Percentiles rank a stretch among this genome's conserved stretches.
Conservation (phyloP, 2,888 invertebrate genomes). For the Agrilus cyanescens region DNA sequence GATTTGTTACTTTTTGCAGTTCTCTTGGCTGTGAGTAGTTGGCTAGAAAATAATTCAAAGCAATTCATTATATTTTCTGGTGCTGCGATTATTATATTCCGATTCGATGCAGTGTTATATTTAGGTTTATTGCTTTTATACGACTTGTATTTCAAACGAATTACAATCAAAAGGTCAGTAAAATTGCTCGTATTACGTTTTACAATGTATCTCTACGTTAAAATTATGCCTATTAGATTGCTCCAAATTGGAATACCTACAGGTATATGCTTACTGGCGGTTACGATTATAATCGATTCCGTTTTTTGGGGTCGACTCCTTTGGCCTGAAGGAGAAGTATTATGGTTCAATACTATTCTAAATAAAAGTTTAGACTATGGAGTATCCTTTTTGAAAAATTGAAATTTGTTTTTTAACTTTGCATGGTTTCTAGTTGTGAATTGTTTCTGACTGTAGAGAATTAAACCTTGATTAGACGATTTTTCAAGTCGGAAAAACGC, state of each 20-base stretch:
- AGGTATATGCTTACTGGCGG: constrained; percentile 51
- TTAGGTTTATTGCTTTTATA: constrained; percentile 75
- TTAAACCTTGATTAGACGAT: no score
- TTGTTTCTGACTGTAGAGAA: no score
- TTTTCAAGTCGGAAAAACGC: no score
- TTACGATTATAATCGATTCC: constrained; percentile 78
- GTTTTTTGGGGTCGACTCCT: constrained; percentile 80
- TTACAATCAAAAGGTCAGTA: constrained; percentile 54
- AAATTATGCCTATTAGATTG: constrained; percentile 46
- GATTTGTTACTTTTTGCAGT: constrained; percentile 46
- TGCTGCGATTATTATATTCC: constrained; percentile 77
- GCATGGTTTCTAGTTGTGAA: no score
- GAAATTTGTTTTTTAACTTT: neutral
- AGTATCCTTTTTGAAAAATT: constrained; percentile 61
- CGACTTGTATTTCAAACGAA: constrained; percentile 60
- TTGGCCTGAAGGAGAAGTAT: constrained; percentile 97
- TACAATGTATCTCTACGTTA: constrained; percentile 3
- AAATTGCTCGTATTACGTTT: neutral
- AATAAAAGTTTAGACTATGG: constrained; percentile 97
- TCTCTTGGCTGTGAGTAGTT: constrained; percentile 70
- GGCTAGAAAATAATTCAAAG: constrained; percentile 65
- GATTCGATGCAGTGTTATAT: constrained; percentile 78
- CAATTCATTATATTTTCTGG: constrained; percentile 76
- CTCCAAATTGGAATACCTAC: constrained; percentile 61
- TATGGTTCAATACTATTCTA: constrained; percentile 87